Evolutionary conservation across 2,113 vertebrate genomes (phyloP).

Genomic region (Solea senegalensis): DNA sequence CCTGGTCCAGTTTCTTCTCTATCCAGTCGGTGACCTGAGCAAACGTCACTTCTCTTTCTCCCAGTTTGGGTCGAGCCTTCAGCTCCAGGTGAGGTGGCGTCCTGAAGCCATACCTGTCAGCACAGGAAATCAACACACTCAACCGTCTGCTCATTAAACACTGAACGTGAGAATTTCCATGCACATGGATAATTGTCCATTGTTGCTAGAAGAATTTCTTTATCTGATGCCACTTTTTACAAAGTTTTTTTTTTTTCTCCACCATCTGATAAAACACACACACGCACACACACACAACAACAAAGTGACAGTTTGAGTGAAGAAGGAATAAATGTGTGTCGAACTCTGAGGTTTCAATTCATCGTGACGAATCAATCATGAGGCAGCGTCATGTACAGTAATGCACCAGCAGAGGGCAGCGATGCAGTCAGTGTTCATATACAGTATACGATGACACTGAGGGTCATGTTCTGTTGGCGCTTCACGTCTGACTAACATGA

Average conservation of each 20-base stretch:
- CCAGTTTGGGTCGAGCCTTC: slow-evolving; percentile 97
- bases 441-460: no score
- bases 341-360: no score
- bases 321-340: no score
- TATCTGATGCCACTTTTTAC: no score
- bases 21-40: slow-evolving; percentile 99
- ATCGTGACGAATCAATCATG: not conserved
- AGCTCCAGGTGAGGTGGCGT: slow-evolving; percentile 92
- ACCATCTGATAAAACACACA: no score
- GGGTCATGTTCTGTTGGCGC: no score
- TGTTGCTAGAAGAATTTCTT: no score
- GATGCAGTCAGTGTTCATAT: not conserved
- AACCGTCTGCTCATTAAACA: not conserved
- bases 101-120: slow-evolving; percentile 93
- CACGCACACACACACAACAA: no score
- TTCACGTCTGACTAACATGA: not conserved
- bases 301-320: no score
- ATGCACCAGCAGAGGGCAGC: slow-evolving; percentile 48
- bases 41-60: slow-evolving; percentile 95
- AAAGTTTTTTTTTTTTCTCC: no score
- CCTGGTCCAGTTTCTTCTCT: slow-evolving; percentile 94
- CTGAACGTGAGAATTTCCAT: no score
- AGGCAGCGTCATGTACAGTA: not conserved
- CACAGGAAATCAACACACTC: slow-evolving; percentile 7
- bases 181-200: no score